Evolutionary conservation across 2,113 vertebrate species (phyloP).

Genomic region (Trogon melanurus): DNA sequence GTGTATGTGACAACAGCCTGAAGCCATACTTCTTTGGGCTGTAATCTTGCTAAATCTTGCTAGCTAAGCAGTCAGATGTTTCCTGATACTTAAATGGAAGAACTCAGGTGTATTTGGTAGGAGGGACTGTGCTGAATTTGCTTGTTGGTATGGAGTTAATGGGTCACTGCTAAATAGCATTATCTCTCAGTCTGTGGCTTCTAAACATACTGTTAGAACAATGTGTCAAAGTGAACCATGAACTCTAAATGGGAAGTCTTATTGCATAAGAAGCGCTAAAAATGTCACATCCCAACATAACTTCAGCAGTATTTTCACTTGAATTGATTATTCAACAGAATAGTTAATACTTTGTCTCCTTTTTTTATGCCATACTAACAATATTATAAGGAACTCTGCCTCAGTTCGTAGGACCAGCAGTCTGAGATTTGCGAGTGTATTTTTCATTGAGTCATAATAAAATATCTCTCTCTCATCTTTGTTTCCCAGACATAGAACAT

Average conservation of each 20-base stretch:
- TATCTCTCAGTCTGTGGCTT: background rate
- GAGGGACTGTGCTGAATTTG: background rate
- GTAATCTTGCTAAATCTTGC: constrained; percentile 56
- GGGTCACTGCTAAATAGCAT: background rate
- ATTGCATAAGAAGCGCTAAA: constrained; percentile 12
- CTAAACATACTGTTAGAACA: background rate
- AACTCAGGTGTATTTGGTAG: constrained; percentile 17
- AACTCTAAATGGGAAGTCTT: background rate
- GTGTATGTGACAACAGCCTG: constrained; percentile 44
- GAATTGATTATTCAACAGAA: constrained; percentile 56
- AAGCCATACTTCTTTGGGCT: constrained; percentile 18
- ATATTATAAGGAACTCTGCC: background rate
- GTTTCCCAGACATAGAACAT: background rate
- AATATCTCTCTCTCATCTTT: constrained; percentile 3
- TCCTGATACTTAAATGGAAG: background rate
- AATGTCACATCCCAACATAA: background rate
- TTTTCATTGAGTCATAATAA: background rate
- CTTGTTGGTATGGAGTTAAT: constrained; percentile 3
- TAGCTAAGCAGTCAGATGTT: constrained; percentile 32
- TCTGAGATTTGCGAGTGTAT: background rate
- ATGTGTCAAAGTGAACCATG: background rate
- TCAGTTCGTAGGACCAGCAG: background rate
- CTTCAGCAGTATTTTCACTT: constrained; percentile 27
- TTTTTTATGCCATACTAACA: background rate
- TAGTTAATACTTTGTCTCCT: background rate